Percentiles rank a stretch among this genome's conserved stretches.
Conservation (phyloP, 2,113 vertebrate genomes). For the Gymnogyps californianus region DNA sequence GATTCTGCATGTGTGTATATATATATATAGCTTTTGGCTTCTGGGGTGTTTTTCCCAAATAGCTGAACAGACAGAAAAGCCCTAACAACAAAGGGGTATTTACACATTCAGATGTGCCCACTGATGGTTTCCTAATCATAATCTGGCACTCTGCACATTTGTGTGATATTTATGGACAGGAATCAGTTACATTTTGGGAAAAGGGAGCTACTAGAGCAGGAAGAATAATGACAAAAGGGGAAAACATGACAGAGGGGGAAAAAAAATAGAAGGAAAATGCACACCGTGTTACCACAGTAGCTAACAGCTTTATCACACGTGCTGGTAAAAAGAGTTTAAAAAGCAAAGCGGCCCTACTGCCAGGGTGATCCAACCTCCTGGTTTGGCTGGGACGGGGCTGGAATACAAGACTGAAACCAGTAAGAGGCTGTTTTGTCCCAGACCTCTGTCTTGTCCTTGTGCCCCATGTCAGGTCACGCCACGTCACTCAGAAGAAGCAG, state of each 20-base stretch:
- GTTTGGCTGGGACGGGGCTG: not conserved
- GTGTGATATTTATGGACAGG: slow-evolving; percentile 18
- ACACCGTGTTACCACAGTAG: not conserved
- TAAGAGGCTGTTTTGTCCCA: not conserved
- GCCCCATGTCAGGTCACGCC: rapidly evolving
- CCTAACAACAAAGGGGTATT: not conserved
- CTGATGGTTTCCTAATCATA: not conserved
- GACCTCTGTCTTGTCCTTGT: not conserved
- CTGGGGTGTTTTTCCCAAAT: slow-evolving; percentile 16
- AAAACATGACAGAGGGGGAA: not conserved
- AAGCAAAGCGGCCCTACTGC: not conserved
- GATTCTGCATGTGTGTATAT: not conserved
- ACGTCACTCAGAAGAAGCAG: not conserved
- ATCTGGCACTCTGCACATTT: not conserved
- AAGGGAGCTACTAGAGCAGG: not conserved
- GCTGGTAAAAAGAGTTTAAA: not conserved
- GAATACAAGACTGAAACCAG: not conserved
- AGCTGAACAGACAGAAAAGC: slow-evolving; percentile 46
- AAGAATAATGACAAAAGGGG: not conserved
- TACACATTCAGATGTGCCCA: slow-evolving; percentile 5
- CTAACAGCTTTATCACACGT: not conserved
- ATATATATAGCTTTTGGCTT: slow-evolving; percentile 26
- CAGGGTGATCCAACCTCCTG: rapidly evolving
- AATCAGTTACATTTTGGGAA: not conserved
- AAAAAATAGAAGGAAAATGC: not conserved